phyloP scores from a whole-genome alignment of 2,113 vertebrate species.

The Parotia lawesii region DNA sequence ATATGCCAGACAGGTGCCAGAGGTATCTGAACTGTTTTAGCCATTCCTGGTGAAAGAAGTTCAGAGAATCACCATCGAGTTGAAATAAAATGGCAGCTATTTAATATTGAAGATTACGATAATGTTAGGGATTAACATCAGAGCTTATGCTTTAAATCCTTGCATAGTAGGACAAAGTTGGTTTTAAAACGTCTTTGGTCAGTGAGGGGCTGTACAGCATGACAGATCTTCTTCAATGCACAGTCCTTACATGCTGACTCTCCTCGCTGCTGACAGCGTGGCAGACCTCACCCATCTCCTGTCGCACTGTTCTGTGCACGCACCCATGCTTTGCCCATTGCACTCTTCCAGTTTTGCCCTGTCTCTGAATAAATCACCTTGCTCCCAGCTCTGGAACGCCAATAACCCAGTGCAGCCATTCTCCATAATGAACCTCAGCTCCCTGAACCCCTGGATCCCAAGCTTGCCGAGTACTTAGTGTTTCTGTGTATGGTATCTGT shows the following conservation, averaged over 20 bases:
- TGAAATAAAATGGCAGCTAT: background rate
- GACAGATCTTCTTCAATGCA: background rate
- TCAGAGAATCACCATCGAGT: background rate
- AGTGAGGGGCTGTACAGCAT: background rate
- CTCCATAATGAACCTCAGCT: background rate
- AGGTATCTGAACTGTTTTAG: background rate
- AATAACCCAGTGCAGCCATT: background rate
- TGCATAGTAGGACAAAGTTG: background rate
- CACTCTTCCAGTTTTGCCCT: background rate
- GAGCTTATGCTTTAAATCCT: background rate
- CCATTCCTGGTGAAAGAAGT: background rate
- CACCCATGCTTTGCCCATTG: background rate
- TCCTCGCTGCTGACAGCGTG: background rate
- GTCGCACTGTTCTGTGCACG: background rate
- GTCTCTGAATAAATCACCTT: background rate
- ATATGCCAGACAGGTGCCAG: background rate
- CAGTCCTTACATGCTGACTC: background rate
- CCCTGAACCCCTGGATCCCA: rapidly evolving
- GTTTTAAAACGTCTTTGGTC: background rate
- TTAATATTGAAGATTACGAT: background rate
- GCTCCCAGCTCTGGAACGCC: background rate
- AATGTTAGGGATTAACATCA: slow-evolving; percentile 2
- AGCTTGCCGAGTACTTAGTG: background rate
- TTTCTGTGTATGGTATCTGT: background rate
- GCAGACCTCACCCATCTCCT: background rate